Evolutionary conservation across 2,888 invertebrate genomes (phyloP).

Genomic region (Gandaritis pyraliata): DNA sequence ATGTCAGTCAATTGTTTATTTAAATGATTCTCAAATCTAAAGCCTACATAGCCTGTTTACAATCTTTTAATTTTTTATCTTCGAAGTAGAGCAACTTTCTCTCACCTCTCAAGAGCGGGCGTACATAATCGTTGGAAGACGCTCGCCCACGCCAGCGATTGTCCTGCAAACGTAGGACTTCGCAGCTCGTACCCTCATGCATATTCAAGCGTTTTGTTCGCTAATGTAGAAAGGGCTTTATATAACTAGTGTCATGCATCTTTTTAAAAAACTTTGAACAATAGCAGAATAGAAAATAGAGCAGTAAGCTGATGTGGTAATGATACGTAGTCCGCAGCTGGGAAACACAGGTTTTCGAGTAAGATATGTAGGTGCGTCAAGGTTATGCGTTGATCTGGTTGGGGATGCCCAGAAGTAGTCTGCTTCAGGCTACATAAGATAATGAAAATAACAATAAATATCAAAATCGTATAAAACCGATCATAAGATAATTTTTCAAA

Average conservation of each 20-base stretch:
- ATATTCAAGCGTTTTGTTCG: conserved; percentile 33
- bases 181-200: conserved; percentile 35
- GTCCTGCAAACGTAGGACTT: conserved; percentile 60
- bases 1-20: no score
- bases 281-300: background rate
- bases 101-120: conserved; percentile 48
- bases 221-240: conserved; percentile 23
- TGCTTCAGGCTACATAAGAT: no score
- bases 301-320: background rate
- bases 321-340: background rate
- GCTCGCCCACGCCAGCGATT: conserved; percentile 69
- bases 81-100: conserved; percentile 35
- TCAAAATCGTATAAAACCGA: no score
- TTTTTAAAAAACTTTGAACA: background rate
- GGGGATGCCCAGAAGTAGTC: no score
- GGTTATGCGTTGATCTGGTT: no score
- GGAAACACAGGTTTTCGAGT: no score
- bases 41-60: no score
- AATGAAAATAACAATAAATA: no score
- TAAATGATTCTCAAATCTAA: no score
- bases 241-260: conserved; percentile 7
- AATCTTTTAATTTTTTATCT: background rate
- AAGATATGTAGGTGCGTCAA: no score
- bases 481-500: no score
- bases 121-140: conserved; percentile 69